phyloP scores from a whole-genome alignment of 2,888 invertebrate species.

The Dryobotodes eremita region DNA sequence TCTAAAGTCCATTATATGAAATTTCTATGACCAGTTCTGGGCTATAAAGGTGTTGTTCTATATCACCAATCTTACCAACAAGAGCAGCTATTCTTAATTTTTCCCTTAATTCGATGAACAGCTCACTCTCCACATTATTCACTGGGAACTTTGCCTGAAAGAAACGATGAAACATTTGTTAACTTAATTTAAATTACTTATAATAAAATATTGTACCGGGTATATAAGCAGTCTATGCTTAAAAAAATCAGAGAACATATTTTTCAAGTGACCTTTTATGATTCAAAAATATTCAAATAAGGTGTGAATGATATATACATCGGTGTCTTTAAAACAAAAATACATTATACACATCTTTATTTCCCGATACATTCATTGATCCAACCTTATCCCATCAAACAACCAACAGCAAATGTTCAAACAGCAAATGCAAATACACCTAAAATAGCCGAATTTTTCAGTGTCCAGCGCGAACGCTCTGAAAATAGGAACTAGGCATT shows the following conservation, averaged over 20 bases:
- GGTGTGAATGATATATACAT: background rate
- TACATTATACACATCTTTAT: background rate
- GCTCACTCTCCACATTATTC: no score
- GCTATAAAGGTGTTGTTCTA: no score
- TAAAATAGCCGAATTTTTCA: constrained; percentile 26
- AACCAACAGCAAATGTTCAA: background rate
- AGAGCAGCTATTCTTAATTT: no score
- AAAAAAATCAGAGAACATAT: background rate
- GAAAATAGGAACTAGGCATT: constrained; percentile 42
- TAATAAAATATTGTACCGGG: background rate
- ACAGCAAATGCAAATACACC: constrained; percentile 17
- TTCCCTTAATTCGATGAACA: no score
- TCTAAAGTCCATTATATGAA: no score
- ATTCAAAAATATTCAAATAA: background rate
- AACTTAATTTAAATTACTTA: no score
- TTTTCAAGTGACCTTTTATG: background rate
- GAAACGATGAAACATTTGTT: no score
- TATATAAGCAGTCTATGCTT: background rate
- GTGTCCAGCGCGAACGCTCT: constrained; percentile 29
- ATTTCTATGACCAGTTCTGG: no score
- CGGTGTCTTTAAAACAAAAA: background rate
- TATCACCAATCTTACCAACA: no score
- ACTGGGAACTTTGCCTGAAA: no score
- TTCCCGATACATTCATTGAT: background rate
- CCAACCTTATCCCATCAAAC: background rate